Percentiles rank a stretch among this genome's conserved stretches.
These are phyloP conservation scores for Spizella passerina DNA, from an alignment of 2,797 vertebrate genomes.

Conservation along the genomic window DNA sequence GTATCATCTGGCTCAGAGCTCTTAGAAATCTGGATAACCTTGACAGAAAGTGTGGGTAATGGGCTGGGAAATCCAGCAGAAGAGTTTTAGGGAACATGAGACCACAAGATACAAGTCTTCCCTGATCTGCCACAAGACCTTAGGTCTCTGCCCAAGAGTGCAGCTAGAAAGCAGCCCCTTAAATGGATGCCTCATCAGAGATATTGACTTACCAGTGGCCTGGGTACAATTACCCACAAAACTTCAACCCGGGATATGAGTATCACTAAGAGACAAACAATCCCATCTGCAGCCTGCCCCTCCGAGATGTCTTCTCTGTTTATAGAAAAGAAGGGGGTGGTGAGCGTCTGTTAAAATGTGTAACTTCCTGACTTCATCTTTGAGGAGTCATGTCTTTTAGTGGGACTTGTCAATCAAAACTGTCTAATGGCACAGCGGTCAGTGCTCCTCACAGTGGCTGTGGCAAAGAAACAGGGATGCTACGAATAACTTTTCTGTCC, in stretches of 20 bases:
- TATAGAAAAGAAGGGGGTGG: constrained; percentile 55
- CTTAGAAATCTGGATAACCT: constrained; percentile 2
- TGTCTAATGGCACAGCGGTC: background rate
- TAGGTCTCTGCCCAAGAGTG: background rate
- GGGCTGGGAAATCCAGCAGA: background rate
- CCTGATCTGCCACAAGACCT: background rate
- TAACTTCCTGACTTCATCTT: background rate
- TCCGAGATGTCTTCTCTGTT: constrained; percentile 4
- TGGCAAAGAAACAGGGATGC: background rate
- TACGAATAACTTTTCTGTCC: constrained; percentile 3
- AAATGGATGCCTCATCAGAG: background rate
- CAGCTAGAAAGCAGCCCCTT: constrained; percentile 1
- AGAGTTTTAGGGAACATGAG: background rate
- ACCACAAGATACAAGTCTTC: background rate
- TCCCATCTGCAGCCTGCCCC: constrained; percentile 52
- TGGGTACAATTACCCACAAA: background rate
- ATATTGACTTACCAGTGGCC: constrained; percentile 27
- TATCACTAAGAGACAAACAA: constrained; percentile 32
- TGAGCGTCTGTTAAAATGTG: background rate
- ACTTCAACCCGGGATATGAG: background rate
- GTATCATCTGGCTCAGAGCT: constrained; percentile 1
- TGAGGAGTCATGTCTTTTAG: background rate
- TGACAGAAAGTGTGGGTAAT: background rate
- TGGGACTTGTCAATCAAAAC: constrained; percentile 3
- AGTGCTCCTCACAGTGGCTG: background rate